Evolutionary conservation across 2,113 vertebrate genomes (phyloP).

Genomic region (Sphaerodactylus townsendi): DNA sequence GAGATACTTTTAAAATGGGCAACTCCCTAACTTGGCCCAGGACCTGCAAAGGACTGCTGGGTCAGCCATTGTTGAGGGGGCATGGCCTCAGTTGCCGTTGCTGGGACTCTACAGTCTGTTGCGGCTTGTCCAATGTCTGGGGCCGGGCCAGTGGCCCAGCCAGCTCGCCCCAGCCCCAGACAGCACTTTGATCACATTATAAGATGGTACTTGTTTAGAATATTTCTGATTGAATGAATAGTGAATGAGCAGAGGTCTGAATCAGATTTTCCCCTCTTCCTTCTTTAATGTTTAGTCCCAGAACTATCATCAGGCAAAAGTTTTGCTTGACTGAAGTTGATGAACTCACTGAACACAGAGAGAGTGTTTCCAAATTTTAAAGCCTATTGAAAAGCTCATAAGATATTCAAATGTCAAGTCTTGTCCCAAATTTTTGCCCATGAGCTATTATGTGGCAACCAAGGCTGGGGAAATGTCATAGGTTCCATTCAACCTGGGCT

Average conservation of each 20-base stretch:
- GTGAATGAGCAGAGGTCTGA: constrained; percentile 65
- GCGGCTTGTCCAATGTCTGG: too few species aligned
- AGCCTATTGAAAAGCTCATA: constrained; percentile 74
- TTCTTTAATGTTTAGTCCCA: constrained; percentile 65
- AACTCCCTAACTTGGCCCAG: too few species aligned
- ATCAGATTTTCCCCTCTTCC: constrained; percentile 62
- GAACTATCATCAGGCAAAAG: constrained; percentile 73
- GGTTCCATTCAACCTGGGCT: not conserved
- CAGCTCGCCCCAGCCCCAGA: too few species aligned
- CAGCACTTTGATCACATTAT: too few species aligned
- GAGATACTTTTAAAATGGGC: too few species aligned
- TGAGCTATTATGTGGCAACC: constrained; percentile 58
- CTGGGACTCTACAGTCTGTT: too few species aligned
- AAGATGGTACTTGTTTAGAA: too few species aligned
- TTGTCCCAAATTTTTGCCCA: constrained; percentile 56
- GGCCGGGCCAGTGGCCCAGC: too few species aligned
- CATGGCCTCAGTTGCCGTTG: too few species aligned
- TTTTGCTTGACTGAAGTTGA: constrained; percentile 75
- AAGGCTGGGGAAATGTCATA: constrained; percentile 51
- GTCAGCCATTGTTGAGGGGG: too few species aligned
- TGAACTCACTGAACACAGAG: constrained; percentile 79
- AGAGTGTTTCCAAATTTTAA: constrained; percentile 71
- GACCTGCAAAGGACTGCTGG: too few species aligned
- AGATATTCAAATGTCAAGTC: constrained; percentile 74
- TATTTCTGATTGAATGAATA: constrained; percentile 60